phyloP scores from a whole-genome alignment of 2,888 invertebrate genomes.

The Morpho deidamia region DNA sequence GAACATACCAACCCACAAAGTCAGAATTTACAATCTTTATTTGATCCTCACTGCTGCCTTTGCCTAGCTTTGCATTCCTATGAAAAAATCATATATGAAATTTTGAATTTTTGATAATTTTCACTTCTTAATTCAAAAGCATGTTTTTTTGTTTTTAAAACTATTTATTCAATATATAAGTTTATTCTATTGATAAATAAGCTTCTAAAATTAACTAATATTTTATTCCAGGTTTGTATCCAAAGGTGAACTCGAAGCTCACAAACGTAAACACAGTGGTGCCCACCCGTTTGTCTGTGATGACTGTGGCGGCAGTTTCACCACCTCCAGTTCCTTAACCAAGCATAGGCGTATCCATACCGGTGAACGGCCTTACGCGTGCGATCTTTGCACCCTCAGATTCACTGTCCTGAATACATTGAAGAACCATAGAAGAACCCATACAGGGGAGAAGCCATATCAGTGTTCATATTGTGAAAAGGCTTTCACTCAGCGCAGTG shows the following conservation, averaged over 20 bases:
- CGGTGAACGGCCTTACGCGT: constrained; percentile 78
- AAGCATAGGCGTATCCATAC: constrained; percentile 79
- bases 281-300: constrained; percentile 80
- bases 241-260: constrained; percentile 76
- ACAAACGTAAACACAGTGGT: constrained; percentile 77
- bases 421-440: constrained; percentile 77
- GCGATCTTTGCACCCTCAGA: constrained; percentile 78
- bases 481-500: constrained; percentile 78
- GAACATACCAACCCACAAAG: too few species aligned
- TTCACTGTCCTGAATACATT: constrained; percentile 77
- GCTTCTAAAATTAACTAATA: background rate
- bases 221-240: constrained; percentile 56
- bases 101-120: too few species aligned
- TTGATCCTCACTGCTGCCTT: too few species aligned
- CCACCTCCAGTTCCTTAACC: constrained; percentile 77
- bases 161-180: background rate
- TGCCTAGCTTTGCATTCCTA: too few species aligned
- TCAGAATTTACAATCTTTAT: too few species aligned
- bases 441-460: constrained; percentile 79
- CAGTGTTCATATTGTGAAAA: constrained; percentile 76
- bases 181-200: too few species aligned
- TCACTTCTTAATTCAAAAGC: too few species aligned
- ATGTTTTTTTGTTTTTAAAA: too few species aligned
- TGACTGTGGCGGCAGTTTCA: constrained; percentile 74
- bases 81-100: background rate